These are phyloP conservation scores for Muscicapa striata DNA, from an alignment of 2,797 vertebrate genomes.

Conservation along the genomic window DNA sequence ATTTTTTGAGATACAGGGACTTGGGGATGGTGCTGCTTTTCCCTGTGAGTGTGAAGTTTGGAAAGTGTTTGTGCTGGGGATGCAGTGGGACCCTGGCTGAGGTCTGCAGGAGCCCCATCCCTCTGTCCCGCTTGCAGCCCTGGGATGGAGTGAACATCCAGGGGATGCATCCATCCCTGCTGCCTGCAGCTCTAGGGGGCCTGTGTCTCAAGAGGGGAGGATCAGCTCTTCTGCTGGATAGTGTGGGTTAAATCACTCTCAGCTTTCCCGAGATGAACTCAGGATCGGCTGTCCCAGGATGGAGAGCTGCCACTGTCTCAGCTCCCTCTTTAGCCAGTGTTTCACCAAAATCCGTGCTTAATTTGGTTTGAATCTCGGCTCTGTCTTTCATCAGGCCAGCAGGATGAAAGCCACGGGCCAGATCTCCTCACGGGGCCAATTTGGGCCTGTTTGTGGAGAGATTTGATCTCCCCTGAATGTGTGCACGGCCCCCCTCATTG, in stretches of 20 bases:
- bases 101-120: background rate
- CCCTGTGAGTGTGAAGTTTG: accelerated
- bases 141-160: background rate
- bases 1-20: background rate
- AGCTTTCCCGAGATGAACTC: background rate
- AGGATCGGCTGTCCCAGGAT: accelerated
- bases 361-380: background rate
- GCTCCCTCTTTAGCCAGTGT: background rate
- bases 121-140: background rate
- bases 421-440: background rate
- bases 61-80: background rate
- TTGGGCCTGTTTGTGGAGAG: slow-evolving; percentile 34
- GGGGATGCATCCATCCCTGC: background rate
- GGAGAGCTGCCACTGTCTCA: background rate
- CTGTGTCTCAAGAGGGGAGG: accelerated
- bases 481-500: background rate
- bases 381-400: background rate
- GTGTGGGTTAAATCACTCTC: background rate
- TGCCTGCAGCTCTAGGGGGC: background rate
- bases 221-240: background rate
- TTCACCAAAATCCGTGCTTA: background rate
- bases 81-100: background rate
- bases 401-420: background rate
- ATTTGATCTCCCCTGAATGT: slow-evolving; percentile 9
- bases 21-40: background rate